Evolutionary conservation across 2,113 vertebrate species (phyloP), one percentile per base, ranked within the genome.

Genomic region (Charadrius vociferus): DNA sequence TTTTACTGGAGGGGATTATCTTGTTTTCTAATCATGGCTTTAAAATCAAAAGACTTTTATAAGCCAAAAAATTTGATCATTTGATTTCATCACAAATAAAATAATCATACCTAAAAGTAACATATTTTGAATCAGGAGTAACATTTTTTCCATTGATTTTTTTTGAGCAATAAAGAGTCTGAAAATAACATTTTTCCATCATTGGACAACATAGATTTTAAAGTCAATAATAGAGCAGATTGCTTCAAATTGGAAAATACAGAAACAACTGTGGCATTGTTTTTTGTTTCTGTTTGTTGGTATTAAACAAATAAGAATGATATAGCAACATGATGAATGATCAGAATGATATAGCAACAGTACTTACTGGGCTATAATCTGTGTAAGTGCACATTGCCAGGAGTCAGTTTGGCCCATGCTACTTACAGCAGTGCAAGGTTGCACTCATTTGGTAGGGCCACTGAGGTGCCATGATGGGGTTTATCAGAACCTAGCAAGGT

Each of bases 171-270:
- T 43, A 72, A 90, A 83, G 34, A 73, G 43, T 53, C 68, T 96
- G 95, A 95, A 95, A 95, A 65, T 67, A 84, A 92, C 56, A 77
- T 96, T 95, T 86, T 90, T 90, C 32, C 36, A 21, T 91, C 73
- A 93, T 95, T 96, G 90, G 56, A 92, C 56, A 80, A 79, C 81
- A 73, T 17, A 56, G 96, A 96, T 97, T 81, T 98, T 97, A 81
- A 96, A 97, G 97, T 95, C 94, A 97, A 95, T 97, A 97, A 91
- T 61, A 93, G 77, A 93, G 88, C 68, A 86, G 89, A 97, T 97
- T 96, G 90, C 82, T 82, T 95, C 83, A 91, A 86, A 96, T 73
- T 95, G 87, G 59, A 97, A 98, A 96, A 91, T 79, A 70, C 73
- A 97, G 32, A 86, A 96, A 84, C 37, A 93, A 73, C 83, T 10